phyloP scores from a whole-genome alignment of 2,113 vertebrate species.

The Percina caprodes region DNA sequence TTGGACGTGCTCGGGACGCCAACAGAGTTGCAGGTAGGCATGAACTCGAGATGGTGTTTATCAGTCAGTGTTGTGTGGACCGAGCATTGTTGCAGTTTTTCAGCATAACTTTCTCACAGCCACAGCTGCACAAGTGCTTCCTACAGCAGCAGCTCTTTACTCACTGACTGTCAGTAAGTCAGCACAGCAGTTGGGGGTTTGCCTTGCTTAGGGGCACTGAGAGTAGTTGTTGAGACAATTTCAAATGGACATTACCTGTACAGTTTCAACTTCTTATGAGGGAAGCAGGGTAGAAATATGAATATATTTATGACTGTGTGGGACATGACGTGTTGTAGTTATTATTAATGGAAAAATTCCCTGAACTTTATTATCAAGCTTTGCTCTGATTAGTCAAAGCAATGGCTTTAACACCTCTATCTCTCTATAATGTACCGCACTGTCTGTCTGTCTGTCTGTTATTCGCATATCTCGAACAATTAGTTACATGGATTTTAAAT shows the following conservation, averaged over 20 bases:
- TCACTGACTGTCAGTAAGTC: neutral
- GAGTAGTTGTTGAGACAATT: neutral
- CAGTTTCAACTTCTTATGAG: neutral
- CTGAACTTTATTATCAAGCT: neutral
- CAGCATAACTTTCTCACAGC: neutral
- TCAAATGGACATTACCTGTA: neutral
- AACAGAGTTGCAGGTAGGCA: constrained; percentile 58
- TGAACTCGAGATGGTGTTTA: neutral
- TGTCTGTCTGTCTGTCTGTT: too few relatives aligned
- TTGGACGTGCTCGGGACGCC: constrained; percentile 27
- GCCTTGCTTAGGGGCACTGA: neutral
- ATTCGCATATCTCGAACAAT: too few relatives aligned
- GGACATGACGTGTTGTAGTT: neutral
- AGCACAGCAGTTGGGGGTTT: neutral
- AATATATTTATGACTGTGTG: neutral
- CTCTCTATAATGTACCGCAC: too few relatives aligned
- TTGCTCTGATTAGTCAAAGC: neutral
- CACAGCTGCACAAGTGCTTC: neutral
- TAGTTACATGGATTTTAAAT: too few relatives aligned
- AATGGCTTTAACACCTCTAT: too few relatives aligned
- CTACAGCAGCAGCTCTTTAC: neutral
- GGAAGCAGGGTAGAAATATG: neutral
- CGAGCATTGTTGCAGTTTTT: neutral
- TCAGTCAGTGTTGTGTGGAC: neutral
- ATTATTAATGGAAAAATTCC: neutral